Conservation (phyloP, 2,888 invertebrate genomes). For the Pycnomerus fuliginosus region DNA sequence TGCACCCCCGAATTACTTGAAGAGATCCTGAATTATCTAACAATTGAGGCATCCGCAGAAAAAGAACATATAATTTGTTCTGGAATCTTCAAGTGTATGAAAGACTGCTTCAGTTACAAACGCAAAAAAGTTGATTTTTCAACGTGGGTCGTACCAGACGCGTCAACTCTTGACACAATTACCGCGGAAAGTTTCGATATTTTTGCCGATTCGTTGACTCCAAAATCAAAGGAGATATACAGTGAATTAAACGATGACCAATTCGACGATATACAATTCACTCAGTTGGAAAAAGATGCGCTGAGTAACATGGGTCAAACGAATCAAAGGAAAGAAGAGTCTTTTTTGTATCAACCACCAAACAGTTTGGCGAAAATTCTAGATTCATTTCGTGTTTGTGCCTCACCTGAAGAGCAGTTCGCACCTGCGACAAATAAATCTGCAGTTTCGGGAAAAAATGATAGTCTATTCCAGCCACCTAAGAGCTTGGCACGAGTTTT, state of each 20-base stretch:
- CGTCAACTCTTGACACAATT: background rate
- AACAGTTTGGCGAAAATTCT: too few species aligned
- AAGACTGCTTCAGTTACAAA: background rate
- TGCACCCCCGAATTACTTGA: background rate
- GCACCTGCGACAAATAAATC: too few species aligned
- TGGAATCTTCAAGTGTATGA: background rate
- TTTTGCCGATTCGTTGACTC: background rate
- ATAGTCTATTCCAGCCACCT: too few species aligned
- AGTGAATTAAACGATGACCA: background rate
- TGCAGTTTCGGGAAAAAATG: too few species aligned
- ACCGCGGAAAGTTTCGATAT: background rate
- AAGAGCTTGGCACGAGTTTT: too few species aligned
- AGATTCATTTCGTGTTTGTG: too few species aligned
- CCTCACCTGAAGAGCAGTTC: too few species aligned
- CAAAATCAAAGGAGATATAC: background rate
- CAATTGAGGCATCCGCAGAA: background rate
- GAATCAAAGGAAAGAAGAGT: slow-evolving; percentile 2
- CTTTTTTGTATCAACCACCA: background rate
- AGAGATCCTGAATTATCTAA: background rate
- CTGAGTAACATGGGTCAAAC: background rate
- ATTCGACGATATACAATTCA: background rate
- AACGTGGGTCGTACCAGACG: background rate
- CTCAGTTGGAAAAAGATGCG: background rate
- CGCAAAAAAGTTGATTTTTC: background rate
- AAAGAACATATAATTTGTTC: background rate